These are phyloP conservation scores for Brachionus manjavacas DNA, from an alignment of 1,140 invertebrate genomes.

Conservation along the genomic window DNA sequence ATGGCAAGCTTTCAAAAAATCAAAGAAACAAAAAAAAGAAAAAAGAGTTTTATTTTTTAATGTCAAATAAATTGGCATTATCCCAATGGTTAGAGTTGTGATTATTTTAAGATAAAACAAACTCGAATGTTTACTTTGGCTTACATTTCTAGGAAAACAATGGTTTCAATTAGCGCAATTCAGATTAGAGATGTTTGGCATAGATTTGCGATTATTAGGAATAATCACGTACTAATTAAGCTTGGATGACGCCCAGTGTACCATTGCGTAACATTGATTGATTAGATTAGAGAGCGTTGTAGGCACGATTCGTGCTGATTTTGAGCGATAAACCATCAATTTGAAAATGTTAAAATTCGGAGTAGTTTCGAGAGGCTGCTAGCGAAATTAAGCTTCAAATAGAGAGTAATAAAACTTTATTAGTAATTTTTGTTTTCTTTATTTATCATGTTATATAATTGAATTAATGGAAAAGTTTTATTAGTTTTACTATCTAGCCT, in stretches of 20 bases:
- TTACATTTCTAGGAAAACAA: background rate
- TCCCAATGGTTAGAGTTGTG: background rate
- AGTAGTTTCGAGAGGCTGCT: background rate
- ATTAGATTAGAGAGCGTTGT: background rate
- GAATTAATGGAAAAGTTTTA: background rate
- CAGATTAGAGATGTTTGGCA: background rate
- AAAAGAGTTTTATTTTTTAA: background rate
- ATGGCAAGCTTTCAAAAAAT: background rate
- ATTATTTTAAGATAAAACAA: background rate
- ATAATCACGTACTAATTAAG: background rate
- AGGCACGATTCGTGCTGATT: background rate
- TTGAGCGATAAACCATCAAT: background rate
- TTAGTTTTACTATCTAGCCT: background rate
- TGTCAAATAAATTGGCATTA: background rate
- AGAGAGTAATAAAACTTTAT: background rate
- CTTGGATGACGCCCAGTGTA: background rate
- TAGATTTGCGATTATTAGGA: background rate
- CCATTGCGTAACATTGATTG: background rate
- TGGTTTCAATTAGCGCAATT: background rate
- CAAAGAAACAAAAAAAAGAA: background rate
- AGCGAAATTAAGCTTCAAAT: background rate
- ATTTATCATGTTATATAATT: background rate
- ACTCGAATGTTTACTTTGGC: background rate
- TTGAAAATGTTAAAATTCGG: background rate
- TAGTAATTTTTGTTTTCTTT: background rate